These are phyloP conservation scores for Cremastinae sp. DNA, from an alignment of 2,888 invertebrate genomes.

Conservation along the genomic window DNA sequence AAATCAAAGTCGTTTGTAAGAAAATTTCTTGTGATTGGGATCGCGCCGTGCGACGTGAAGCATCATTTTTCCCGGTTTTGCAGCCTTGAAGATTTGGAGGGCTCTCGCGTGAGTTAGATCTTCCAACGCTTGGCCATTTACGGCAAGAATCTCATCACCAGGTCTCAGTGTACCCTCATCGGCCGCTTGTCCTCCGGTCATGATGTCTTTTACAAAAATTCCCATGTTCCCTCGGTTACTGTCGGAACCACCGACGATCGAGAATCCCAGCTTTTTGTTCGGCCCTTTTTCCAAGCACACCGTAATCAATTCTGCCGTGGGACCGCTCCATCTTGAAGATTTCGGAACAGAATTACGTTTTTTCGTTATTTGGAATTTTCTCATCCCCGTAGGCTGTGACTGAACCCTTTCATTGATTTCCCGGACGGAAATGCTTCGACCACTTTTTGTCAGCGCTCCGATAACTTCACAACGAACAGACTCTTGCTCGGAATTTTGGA, in stretches of 20 bases:
- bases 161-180: slow-evolving; percentile 83
- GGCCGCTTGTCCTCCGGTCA: slow-evolving; percentile 84
- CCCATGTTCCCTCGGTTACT: slow-evolving; percentile 84
- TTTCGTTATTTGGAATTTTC: slow-evolving; percentile 78
- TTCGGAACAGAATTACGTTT: slow-evolving; percentile 69
- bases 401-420: slow-evolving; percentile 45
- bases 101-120: slow-evolving; percentile 84
- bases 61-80: slow-evolving; percentile 83
- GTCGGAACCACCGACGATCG: slow-evolving; percentile 85
- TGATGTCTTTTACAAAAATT: slow-evolving; percentile 84
- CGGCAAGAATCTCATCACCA: slow-evolving; percentile 84
- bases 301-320: slow-evolving; percentile 73
- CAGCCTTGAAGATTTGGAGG: slow-evolving; percentile 83
- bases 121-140: slow-evolving; percentile 82
- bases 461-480: slow-evolving; percentile 64
- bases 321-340: slow-evolving; percentile 65
- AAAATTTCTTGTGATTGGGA: slow-evolving; percentile 75
- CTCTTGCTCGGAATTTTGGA: slow-evolving; percentile 52
- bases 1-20: slow-evolving; percentile 62
- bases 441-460: slow-evolving; percentile 69
- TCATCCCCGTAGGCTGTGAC: slow-evolving; percentile 78
- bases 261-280: slow-evolving; percentile 84
- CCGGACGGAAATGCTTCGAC: slow-evolving; percentile 67
- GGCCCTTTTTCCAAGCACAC: slow-evolving; percentile 82
- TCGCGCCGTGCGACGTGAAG: slow-evolving; percentile 81